These are phyloP conservation scores for Eubasilissa regina DNA, from an alignment of 1,140 invertebrate species.

Conservation along the genomic window DNA sequence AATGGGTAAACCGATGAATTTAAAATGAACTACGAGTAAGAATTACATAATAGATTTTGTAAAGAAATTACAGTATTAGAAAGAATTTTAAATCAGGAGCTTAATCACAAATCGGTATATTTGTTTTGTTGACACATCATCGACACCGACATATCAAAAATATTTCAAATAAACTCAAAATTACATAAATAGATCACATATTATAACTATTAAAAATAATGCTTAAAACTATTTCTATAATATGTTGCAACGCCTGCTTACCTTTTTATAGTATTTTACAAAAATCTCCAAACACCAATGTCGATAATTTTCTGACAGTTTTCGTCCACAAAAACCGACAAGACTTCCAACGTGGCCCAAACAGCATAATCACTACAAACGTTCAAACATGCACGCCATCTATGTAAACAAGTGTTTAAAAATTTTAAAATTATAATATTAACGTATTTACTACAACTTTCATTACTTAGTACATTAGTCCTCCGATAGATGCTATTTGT, in stretches of 20 bases:
- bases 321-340: background rate
- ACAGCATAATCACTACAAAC: slow-evolving; percentile 16
- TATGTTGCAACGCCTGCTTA: background rate
- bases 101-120: slow-evolving; percentile 22
- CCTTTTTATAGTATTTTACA: slow-evolving; percentile 18
- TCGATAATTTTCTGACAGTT: slow-evolving; percentile 34
- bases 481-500: too few relatives aligned
- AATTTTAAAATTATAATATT: too few relatives aligned
- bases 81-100: background rate
- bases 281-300: slow-evolving; percentile 22
- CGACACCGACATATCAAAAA: slow-evolving; percentile 31
- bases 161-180: background rate
- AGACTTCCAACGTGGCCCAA: slow-evolving; percentile 46
- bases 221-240: background rate
- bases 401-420: background rate
- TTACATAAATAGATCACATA: background rate
- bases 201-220: background rate
- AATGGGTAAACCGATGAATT: background rate
- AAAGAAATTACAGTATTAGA: background rate
- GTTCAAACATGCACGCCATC: background rate
- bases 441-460: too few relatives aligned
- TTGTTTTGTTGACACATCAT: slow-evolving; percentile 53
- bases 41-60: background rate
- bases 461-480: too few relatives aligned
- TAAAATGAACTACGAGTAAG: background rate